phyloP scores from a whole-genome alignment of 2,797 vertebrate genomes.

The Acomys russatus region DNA sequence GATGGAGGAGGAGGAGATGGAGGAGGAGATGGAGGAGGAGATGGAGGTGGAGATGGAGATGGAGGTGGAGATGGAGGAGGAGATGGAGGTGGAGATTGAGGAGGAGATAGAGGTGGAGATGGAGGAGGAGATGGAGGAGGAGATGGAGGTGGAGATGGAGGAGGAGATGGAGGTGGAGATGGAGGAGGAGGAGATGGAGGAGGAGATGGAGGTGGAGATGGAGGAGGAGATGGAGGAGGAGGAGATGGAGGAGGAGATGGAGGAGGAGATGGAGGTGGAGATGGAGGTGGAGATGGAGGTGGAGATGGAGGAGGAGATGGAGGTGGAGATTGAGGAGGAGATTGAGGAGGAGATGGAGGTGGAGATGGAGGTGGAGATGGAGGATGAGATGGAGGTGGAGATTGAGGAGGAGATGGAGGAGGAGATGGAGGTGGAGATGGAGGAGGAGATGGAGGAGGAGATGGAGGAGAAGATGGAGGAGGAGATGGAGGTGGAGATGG shows the following conservation, averaged over 20 bases:
- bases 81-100: not conserved
- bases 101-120: not conserved
- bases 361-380: no score
- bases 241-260: not conserved
- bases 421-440: no score
- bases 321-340: not conserved
- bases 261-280: not conserved
- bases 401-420: not conserved
- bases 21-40: not conserved
- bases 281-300: fast-evolving
- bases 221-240: not conserved
- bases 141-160: not conserved
- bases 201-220: not conserved
- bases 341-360: no score
- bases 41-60: not conserved
- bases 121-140: no score
- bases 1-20: not conserved
- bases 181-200: not conserved
- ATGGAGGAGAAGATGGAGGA: not conserved
- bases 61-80: not conserved
- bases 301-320: not conserved
- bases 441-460: not conserved
- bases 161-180: not conserved
- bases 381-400: not conserved
- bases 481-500: not conserved